Percentiles rank a stretch among this genome's conserved stretches.
Evolutionary conservation across 1,140 invertebrate genomes (phyloP).

Genomic region (Lucilia sericata): DNA sequence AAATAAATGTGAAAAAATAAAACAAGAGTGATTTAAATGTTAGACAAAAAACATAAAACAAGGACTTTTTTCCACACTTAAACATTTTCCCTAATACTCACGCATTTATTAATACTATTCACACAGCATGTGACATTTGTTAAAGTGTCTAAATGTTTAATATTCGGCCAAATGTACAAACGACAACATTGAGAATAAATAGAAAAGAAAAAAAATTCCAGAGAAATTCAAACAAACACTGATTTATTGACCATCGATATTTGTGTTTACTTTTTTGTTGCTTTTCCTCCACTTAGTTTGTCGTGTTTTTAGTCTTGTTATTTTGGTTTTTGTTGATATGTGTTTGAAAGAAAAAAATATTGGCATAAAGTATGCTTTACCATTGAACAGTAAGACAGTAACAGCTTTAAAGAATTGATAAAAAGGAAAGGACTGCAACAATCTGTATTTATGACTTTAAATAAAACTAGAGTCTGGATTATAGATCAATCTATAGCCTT

Average conservation of each 20-base stretch:
- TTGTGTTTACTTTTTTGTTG: neutral
- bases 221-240: constrained; percentile 1
- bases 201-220: neutral
- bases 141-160: constrained; percentile 3
- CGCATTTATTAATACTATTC: neutral
- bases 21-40: neutral
- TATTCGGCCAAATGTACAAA: neutral
- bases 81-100: neutral
- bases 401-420: too few relatives aligned
- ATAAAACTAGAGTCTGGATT: too few relatives aligned
- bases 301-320: neutral
- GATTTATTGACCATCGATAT: constrained; percentile 13
- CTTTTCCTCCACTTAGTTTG: neutral
- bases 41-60: neutral
- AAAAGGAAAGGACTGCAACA: too few relatives aligned
- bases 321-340: neutral
- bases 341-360: too few relatives aligned
- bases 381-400: too few relatives aligned
- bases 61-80: neutral
- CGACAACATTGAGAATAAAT: neutral
- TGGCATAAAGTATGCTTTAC: too few relatives aligned
- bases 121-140: neutral
- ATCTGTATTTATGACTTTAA: too few relatives aligned
- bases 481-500: too few relatives aligned
- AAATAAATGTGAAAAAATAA: neutral